Evolutionary conservation across 2,113 vertebrate species (phyloP).

Genomic region (Cathartes aura): DNA sequence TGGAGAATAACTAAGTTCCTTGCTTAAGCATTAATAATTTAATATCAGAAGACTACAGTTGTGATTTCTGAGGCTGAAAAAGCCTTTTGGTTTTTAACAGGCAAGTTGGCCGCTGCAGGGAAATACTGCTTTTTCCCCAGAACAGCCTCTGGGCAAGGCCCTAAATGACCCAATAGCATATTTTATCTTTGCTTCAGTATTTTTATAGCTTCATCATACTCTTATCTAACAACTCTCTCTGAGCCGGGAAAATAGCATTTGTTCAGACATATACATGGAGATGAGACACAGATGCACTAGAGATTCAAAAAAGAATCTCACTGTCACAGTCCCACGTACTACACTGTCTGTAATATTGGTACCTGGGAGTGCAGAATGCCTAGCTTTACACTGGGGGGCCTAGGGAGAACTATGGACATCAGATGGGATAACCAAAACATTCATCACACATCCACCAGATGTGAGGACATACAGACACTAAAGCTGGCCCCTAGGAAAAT

Average conservation of each 20-base stretch:
- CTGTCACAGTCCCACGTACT: not conserved
- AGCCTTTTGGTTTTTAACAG: not conserved
- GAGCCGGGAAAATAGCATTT: not conserved
- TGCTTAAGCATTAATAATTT: not conserved
- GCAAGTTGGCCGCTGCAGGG: not conserved
- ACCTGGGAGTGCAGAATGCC: not conserved
- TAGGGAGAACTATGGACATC: not conserved
- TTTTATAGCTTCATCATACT: not conserved
- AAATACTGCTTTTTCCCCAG: not conserved
- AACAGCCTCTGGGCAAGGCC: not conserved
- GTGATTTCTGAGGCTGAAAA: not conserved
- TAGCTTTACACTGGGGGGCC: not conserved
- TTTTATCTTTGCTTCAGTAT: not conserved
- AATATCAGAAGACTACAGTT: not conserved
- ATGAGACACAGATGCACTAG: not conserved
- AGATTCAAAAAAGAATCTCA: not conserved
- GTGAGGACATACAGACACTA: not conserved
- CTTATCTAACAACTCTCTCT: not conserved
- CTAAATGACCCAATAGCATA: not conserved
- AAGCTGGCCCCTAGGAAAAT: not conserved
- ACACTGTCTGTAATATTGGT: not conserved
- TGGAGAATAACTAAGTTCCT: not conserved
- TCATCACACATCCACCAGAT: not conserved
- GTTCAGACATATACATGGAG: not conserved
- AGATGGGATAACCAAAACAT: not conserved